Percentiles rank a stretch among this genome's conserved stretches.
Evolutionary conservation across 2,113 vertebrate genomes (phyloP).

Genomic region (Panurus biarmicus): DNA sequence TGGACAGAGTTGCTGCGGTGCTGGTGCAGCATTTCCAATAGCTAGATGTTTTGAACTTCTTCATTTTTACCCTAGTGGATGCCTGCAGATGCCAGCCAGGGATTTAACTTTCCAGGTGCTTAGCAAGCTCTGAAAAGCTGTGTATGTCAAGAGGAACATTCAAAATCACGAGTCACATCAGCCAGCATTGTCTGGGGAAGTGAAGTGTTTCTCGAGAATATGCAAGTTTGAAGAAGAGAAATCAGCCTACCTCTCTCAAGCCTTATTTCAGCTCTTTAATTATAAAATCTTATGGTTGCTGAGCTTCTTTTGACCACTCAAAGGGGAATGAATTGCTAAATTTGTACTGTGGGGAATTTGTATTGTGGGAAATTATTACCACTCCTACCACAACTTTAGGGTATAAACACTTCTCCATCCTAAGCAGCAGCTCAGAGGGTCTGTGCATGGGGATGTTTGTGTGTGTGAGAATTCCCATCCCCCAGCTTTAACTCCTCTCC

Average conservation of each 20-base stretch:
- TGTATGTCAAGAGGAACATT: neutral
- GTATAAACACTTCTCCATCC: neutral
- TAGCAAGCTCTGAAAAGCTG: conserved; percentile 3
- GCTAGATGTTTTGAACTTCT: neutral
- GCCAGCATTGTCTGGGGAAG: neutral
- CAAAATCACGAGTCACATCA: conserved; percentile 11
- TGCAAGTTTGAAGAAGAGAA: conserved; percentile 20
- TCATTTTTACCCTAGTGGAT: neutral
- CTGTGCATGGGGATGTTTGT: rapidly evolving
- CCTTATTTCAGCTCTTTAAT: conserved; percentile 19
- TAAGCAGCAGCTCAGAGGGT: neutral
- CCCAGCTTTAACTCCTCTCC: neutral
- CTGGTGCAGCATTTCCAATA: neutral
- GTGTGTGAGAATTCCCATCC: neutral
- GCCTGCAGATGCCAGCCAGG: neutral
- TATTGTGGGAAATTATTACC: conserved; percentile 7
- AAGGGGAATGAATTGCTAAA: conserved; percentile 18
- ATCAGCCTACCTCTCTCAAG: neutral
- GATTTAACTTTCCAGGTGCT: neutral
- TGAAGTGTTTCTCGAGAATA: neutral
- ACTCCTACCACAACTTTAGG: neutral
- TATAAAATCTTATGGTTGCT: neutral
- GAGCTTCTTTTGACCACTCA: conserved; percentile 16
- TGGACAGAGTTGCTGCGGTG: neutral
- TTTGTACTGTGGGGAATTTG: neutral